Evolutionary conservation across 2,113 vertebrate species (phyloP), one percentile per base, ranked within the genome.

Genomic region (Arvicanthis niloticus): DNA sequence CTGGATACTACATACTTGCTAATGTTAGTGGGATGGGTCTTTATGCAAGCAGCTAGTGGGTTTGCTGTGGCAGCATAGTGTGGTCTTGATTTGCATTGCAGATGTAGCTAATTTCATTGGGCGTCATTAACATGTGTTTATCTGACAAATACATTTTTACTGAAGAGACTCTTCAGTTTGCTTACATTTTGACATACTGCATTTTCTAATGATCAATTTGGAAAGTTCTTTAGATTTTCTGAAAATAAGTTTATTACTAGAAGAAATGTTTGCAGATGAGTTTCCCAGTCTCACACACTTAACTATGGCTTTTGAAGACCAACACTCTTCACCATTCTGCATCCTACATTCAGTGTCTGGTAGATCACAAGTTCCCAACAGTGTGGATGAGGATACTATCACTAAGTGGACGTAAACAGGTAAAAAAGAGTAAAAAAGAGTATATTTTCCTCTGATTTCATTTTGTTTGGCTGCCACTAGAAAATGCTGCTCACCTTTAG

Each of bases 61-160:
- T 53, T 34, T 81, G 45, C 53, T 15, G 15, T 72, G 37, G 31
- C 21, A 24, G 51, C 51, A 31, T 12, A 31, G 17, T 3, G 11
- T 65, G 19, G 19, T 48, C 87, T 81, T 65, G 51, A 81, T 95
- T 58, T 92, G 48, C 3, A n/a, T 95, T 92, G n/a, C 40, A 56
- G 17, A 81, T 81, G 45, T 51, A 37, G 19, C 65, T 56, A 60
- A 62, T 51, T 31, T 34, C 11, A 4, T 45, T 92, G 42, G 16
- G 0, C 16, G 31, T 45, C 67, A 58, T 88, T 92, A 19, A 88
- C 26, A 29, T 16, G 11, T 73, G 6, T 16, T 62, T 92, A 73
- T 58, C 42, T 82, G 21, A 31, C n/a, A 75, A 31, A 75, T 10
- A 24, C 17, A 67, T 84, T 31, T 58, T 58, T 76, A 80, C 31